Percentiles rank a stretch among this genome's conserved stretches.
phyloP scores from a whole-genome alignment of 2,888 invertebrate species.

The Tenodera sinensis region DNA sequence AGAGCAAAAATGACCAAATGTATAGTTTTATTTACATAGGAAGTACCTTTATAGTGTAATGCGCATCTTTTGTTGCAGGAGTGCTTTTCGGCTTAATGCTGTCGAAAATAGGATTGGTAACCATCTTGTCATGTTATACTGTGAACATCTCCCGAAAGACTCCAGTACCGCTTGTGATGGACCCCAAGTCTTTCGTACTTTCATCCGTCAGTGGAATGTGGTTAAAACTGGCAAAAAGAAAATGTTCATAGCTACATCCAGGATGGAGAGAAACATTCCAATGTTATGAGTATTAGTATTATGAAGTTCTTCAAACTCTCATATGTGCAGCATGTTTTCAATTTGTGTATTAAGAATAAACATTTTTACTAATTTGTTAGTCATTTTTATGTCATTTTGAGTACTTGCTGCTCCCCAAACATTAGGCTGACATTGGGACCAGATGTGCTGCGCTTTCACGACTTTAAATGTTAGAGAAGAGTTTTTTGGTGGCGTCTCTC shows the following conservation, averaged over 20 bases:
- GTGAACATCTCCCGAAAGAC: slow-evolving; percentile 34
- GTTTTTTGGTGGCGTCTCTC: too few species aligned
- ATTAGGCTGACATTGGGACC: too few species aligned
- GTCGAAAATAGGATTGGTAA: slow-evolving; percentile 39
- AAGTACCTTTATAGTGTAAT: not conserved
- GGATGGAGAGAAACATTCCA: not conserved
- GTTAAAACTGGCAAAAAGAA: slow-evolving; percentile 30
- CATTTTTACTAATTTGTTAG: too few species aligned
- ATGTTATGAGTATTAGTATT: not conserved
- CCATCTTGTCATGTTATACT: slow-evolving; percentile 38
- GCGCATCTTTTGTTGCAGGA: slow-evolving; percentile 35
- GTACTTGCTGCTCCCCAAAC: too few species aligned
- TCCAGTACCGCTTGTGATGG: slow-evolving; percentile 32
- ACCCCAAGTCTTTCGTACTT: slow-evolving; percentile 26
- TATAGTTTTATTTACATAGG: too few species aligned
- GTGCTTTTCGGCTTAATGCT: slow-evolving; percentile 40
- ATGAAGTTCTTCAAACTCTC: not conserved
- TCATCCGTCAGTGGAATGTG: slow-evolving; percentile 34
- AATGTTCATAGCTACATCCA: not conserved
- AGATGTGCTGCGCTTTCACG: too few species aligned
- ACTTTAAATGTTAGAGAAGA: too few species aligned
- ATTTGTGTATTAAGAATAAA: not conserved
- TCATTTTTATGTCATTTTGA: too few species aligned
- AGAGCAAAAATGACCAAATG: not conserved
- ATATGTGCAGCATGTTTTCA: not conserved